These are phyloP conservation scores for Bhutanitis thaidina DNA, from an alignment of 2,888 invertebrate genomes.

Conservation along the genomic window DNA sequence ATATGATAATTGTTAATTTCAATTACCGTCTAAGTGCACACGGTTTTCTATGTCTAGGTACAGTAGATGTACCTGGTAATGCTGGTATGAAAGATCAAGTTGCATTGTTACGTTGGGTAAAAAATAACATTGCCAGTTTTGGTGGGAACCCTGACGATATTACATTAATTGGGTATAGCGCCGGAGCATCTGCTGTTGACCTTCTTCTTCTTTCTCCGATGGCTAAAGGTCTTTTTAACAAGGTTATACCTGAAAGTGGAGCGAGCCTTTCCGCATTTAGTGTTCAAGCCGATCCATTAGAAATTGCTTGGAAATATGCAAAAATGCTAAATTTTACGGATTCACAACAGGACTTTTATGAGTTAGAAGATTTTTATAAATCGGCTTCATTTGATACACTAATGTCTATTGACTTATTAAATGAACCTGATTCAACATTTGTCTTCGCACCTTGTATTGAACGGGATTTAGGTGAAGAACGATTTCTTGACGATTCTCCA, in stretches of 20 bases:
- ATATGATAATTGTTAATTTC: constrained; percentile 44
- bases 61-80: constrained; percentile 50
- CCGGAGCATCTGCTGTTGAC: constrained; percentile 48
- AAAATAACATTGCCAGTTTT: constrained; percentile 47
- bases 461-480: constrained; percentile 33
- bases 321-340: constrained; percentile 34
- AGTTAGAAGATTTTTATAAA: constrained; percentile 48
- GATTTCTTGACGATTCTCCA: constrained; percentile 41
- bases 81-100: constrained; percentile 62
- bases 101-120: constrained; percentile 36
- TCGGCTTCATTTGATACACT: constrained; percentile 35
- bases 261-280: constrained; percentile 33
- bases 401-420: constrained; percentile 22
- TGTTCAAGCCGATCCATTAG: constrained; percentile 43
- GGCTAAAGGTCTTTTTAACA: constrained; percentile 46
- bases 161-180: constrained; percentile 47
- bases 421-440: constrained; percentile 27
- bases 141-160: constrained; percentile 56
- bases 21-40: constrained; percentile 50
- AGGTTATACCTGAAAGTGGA: constrained; percentile 50
- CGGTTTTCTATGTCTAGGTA: constrained; percentile 55
- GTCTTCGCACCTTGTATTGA: constrained; percentile 39
- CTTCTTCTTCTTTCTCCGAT: constrained; percentile 45
- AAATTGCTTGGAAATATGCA: constrained; percentile 44
- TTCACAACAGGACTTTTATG: constrained; percentile 34